Evolutionary conservation across 2,888 invertebrate genomes (phyloP), one percentile per base, ranked within the genome.

Genomic region (Ennomos fuscantarius): DNA sequence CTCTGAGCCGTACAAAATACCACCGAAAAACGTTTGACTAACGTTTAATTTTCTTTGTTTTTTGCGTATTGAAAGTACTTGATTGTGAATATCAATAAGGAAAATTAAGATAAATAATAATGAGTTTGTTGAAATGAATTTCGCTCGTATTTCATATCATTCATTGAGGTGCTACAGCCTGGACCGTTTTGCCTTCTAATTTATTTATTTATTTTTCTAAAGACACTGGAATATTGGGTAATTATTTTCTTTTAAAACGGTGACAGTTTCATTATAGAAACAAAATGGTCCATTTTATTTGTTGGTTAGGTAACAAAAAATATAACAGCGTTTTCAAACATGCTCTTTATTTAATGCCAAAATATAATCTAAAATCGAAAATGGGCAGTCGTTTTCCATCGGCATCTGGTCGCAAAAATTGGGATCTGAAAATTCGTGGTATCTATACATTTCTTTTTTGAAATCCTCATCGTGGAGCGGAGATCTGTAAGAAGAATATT

Each of bases 401-500:
- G n/a, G n/a, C n/a, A 67, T 64, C 61, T 72, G 68, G 11, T 87
- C 74, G 58, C 90, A 90, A 56, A 81, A 76, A 41, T 76, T 64
- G 1, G 83, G 81, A 31, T 86, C 78, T 13, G 76, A 61, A 34
- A 89, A 60, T 56, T 88, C 86, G 31, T 73, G 67, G 69, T 84
- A 87, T 2, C 67, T 76, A 35, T 70, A 72, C 53, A 90, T 64
- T 78, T 89, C 89, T 36, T 82, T 73, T 15, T 69, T 66, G 59
- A 89, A 89, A 33, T 79, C 82, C 34, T 77, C 66, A n/a, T 88
- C 85, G 35, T 85, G 72, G n/a, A 81, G 55, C 53, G 88, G 87
- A 10, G 82, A 85, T 37, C 90, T 90, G 76, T 58, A 79, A 83
- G 46, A 68, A 51, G 62, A 39, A 33, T 33, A 43, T 24, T 24